Conservation (phyloP, 2,888 invertebrate genomes). For the Euproctis similis region DNA sequence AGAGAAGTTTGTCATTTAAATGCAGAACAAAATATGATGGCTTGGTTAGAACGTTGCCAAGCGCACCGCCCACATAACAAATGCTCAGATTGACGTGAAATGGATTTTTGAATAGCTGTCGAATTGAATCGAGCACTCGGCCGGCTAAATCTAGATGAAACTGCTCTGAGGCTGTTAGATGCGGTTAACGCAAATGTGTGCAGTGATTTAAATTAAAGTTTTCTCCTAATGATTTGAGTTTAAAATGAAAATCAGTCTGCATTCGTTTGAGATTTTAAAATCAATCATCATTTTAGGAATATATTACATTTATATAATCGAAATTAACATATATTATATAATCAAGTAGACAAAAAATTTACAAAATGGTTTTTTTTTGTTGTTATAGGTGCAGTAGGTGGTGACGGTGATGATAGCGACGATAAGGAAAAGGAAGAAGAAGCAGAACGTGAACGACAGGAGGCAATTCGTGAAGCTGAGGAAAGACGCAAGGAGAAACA, state of each 20-base stretch:
- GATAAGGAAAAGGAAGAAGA: constrained; percentile 99
- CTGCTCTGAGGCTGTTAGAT: constrained; percentile 23
- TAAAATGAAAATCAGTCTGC: too few species aligned
- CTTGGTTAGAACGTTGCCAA: constrained; percentile 9
- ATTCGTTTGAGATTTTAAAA: too few species aligned
- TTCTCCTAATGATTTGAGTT: too few species aligned
- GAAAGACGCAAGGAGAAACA: constrained; percentile 99
- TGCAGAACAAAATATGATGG: constrained; percentile 15
- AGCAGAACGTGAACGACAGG: constrained; percentile 97
- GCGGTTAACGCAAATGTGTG: constrained; percentile 31
- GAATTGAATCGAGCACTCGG: constrained; percentile 44
- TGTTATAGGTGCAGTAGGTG: constrained; percentile 88
- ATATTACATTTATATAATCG: too few species aligned
- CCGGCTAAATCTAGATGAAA: constrained; percentile 30
- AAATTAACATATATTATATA: too few species aligned
- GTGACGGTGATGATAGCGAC: constrained; percentile 92
- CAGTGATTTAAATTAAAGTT: constrained; percentile 35
- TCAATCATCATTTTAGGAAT: too few species aligned
- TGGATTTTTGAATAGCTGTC: constrained; percentile 57
- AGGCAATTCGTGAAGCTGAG: constrained; percentile 98
- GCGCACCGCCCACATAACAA: constrained; percentile 39
- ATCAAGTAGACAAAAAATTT: too few species aligned
- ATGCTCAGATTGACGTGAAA: constrained; percentile 70
- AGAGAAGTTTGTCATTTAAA: constrained; percentile 12
- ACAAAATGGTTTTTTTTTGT: too few species aligned